Evolutionary conservation across 2,797 vertebrate genomes (phyloP), one percentile per base, ranked within the genome.

Genomic region (Menidia menidia): DNA sequence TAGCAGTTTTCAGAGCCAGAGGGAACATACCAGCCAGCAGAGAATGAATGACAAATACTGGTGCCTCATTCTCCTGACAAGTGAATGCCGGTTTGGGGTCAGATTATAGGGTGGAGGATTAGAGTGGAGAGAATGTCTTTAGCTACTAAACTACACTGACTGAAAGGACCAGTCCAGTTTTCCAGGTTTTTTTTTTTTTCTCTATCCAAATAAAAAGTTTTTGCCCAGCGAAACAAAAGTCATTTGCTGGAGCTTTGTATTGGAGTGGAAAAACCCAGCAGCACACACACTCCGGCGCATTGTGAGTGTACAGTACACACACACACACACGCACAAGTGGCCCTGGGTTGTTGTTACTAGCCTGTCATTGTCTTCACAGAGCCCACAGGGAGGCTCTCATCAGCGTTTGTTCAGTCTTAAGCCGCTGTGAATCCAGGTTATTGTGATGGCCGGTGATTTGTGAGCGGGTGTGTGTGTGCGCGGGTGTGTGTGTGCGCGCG

Each of bases 341-440:
- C 61, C 77, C 31, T 13, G 66, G 75, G 67, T 44, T 78, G 77
- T 84, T 80, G 67, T 74, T 81, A 85, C 62, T 71, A 60, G 72
- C 64, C 63, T 52, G 10, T 71, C 76, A 48, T 86, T 87, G 87
- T 87, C 76, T 66, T 68, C 16, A 56, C 39, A 63, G 64, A 77
- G 44, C 31, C 60, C 64, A 63, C 56, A 83, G 81, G 73, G 64
- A 52, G 51, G 62, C 75, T 88, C 82, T 64, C 75, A 75, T 84
- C 83, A 86, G 71, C 83, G 84, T 86, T 82, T 71, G 71, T 84
- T 87, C 71, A 88, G 77, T 67, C 84, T 89, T 79, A 64, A 85
- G 76, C 78, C 55, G 68, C 13, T 63, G 79, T 84, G 78, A 84
- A 85, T 79, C 78, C 67, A 50, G 39, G 51, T 78, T 81, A 89